Percentiles rank a stretch among this genome's conserved stretches.
These are phyloP conservation scores for Barypeithes pellucidus DNA, from an alignment of 2,888 invertebrate species.

Conservation along the genomic window DNA sequence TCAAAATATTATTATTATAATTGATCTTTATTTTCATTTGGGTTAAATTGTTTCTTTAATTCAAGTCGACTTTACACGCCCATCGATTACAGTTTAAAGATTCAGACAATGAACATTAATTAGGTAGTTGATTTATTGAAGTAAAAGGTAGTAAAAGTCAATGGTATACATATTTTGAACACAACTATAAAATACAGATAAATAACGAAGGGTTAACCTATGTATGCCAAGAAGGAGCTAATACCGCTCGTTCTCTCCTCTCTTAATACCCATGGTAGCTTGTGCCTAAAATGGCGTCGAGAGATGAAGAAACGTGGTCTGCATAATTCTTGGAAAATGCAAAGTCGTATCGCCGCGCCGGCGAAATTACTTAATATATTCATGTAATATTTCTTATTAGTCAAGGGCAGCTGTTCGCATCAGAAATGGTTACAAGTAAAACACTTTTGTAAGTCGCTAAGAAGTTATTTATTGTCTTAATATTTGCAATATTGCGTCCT, in stretches of 20 bases:
- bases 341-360: constrained; percentile 41
- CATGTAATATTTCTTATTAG: constrained; percentile 70
- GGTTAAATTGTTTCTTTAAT: too few relatives aligned
- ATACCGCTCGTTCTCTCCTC: neutral
- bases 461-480: constrained; percentile 50
- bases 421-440: constrained; percentile 57
- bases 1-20: too few relatives aligned
- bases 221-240: too few relatives aligned
- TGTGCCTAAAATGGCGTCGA: constrained; percentile 44
- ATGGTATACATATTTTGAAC: too few relatives aligned
- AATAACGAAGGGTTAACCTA: too few relatives aligned
- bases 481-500: constrained; percentile 25
- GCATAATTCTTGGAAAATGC: constrained; percentile 50
- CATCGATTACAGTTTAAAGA: too few relatives aligned
- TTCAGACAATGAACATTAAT: too few relatives aligned
- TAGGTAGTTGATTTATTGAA: too few relatives aligned
- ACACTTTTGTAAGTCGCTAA: constrained; percentile 36
- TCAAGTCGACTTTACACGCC: too few relatives aligned
- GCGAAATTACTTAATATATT: constrained; percentile 64
- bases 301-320: constrained; percentile 41
- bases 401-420: constrained; percentile 69
- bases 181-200: too few relatives aligned
- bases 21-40: too few relatives aligned
- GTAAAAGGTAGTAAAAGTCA: too few relatives aligned
- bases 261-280: constrained; percentile 28